A percentile compares a stretch with the other conserved stretches of the same genome.
phyloP scores from a whole-genome alignment of 1,140 invertebrate species.

The Drosophila equinoxialis region DNA sequence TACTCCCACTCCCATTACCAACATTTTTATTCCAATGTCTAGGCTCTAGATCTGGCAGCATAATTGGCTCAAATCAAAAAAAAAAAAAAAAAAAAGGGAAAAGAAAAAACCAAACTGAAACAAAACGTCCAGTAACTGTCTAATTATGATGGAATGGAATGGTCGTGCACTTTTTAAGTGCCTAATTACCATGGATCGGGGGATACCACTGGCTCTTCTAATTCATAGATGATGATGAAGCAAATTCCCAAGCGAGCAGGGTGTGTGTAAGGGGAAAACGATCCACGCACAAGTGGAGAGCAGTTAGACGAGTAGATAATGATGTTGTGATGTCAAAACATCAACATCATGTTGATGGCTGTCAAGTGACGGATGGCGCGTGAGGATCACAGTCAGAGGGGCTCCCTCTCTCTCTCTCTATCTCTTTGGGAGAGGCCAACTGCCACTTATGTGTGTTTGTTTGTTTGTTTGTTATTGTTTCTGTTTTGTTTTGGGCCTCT shows the following conservation, averaged over 20 bases:
- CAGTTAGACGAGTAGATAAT: conserved; percentile 68
- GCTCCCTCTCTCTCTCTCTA: background rate
- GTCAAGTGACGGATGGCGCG: conserved; percentile 68
- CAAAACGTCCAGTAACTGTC: conserved; percentile 44
- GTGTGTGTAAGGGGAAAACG: background rate
- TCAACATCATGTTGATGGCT: conserved; percentile 58
- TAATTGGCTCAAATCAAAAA: conserved; percentile 52
- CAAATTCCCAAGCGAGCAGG: conserved; percentile 26
- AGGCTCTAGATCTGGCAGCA: conserved; percentile 38
- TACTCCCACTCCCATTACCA: background rate
- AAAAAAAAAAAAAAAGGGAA: background rate
- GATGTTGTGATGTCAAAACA: conserved; percentile 79
- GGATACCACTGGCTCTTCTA: conserved; percentile 23
- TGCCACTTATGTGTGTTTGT: conserved; percentile 46
- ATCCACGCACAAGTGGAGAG: conserved; percentile 27
- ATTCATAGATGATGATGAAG: conserved; percentile 50
- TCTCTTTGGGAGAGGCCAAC: background rate
- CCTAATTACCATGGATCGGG: conserved; percentile 46
- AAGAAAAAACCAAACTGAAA: background rate
- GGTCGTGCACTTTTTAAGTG: conserved; percentile 28
- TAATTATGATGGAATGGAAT: conserved; percentile 25
- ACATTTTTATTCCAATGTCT: too few relatives aligned
- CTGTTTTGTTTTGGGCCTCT: conserved; percentile 9
- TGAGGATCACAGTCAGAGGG: conserved; percentile 57
- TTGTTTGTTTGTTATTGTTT: background rate